Base-by-base conservation (phyloP, 2,797 vertebrate genomes). In the Pitangus sulphuratus region DNA sequence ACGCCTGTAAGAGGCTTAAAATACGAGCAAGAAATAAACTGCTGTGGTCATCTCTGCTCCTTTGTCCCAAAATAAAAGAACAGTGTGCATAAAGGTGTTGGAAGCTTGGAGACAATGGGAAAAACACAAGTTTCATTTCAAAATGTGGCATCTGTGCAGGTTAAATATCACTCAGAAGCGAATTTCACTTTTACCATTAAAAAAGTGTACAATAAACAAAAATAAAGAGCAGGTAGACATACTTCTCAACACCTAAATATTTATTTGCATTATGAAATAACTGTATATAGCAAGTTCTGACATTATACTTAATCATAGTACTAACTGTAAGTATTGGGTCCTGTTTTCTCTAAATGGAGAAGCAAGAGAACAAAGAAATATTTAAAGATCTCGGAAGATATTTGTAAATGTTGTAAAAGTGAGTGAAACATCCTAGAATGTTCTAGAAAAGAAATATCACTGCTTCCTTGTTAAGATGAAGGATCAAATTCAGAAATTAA, bases 151-250 rank as follows among this genome's bases (percentile, higher is more conserved):
- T 51, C 33, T 58, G 11, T 51, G 28, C 17, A 76, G 24, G 12
- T 39, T 50, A 74, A 72, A 12, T 68, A 87, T 62, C 81, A 72
- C 13, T 26, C 8, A 2, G 19, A 28, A 15, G 4, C 28, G 24
- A 54, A 54, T 58, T 57, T 74, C n/a, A 19, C 14, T 31, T 37
- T 9, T 33, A 48, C n/a, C 21, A 5, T 62, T 44, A 56, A 51
- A 12, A 12, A 87, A 74, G 9, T 14, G 2, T 21, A 40, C 33
- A 57, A 69, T 45, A 39, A 72, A 22, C 28, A 72, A 71, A 45
- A 26, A 21, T 7, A 54, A 39, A 53, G 33, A 80, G 26, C 12
- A 6, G 0, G 0, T 26, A 31, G 5, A 3, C 53, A 31, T 24
- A 53, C 18, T 42, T 57, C 30, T 69, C 15, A 80, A 33, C 15